Evolutionary conservation across 2,113 vertebrate species (phyloP).

Genomic region (Hemicordylus capensis): DNA sequence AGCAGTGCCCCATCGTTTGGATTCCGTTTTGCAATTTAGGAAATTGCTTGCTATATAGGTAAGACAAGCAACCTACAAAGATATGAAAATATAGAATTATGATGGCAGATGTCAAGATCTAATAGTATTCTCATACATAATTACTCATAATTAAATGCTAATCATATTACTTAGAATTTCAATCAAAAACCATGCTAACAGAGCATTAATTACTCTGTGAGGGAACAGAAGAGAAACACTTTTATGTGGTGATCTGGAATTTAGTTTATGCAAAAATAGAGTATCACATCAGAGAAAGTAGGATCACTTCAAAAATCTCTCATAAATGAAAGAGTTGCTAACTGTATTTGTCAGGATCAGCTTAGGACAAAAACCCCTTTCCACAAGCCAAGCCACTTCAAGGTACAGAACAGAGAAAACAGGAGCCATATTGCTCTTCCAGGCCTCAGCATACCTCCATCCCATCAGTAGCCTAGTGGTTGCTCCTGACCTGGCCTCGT

Average conservation of each 20-base stretch:
- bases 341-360: not conserved
- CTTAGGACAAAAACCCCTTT: not conserved
- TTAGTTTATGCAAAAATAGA: not conserved
- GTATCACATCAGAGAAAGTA: not conserved
- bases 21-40: slow-evolving; percentile 81
- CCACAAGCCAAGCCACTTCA: not conserved
- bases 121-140: not conserved
- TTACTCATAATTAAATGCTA: not conserved
- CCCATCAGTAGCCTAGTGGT: not conserved
- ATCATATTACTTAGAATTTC: not conserved
- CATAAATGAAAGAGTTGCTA: not conserved
- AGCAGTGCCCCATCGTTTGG: slow-evolving; percentile 85
- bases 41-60: slow-evolving; percentile 86
- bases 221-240: not conserved
- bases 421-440: not conserved
- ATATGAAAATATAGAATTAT: slow-evolving; percentile 25
- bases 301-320: not conserved
- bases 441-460: not conserved
- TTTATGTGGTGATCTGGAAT: not conserved
- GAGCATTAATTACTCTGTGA: not conserved
- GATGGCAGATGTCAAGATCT: not conserved
- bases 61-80: slow-evolving; percentile 85
- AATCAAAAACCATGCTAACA: not conserved
- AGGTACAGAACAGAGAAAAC: not conserved
- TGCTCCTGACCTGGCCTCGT: not conserved